Percentiles rank a stretch among this genome's conserved stretches.
Evolutionary conservation across 2,888 invertebrate genomes (phyloP).

Genomic region (Tuberolachnus salignus): DNA sequence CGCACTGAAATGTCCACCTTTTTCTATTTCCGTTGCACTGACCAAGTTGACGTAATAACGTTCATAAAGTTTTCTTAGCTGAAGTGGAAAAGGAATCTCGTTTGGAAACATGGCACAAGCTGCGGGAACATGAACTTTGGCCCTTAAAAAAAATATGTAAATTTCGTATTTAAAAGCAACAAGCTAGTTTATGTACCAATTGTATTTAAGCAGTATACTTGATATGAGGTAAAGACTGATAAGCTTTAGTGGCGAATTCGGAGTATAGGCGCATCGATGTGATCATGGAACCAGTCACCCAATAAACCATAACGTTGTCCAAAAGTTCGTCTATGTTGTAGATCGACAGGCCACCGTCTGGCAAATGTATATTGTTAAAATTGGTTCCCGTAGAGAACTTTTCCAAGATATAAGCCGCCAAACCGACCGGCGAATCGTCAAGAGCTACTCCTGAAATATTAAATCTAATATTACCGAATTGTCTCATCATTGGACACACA

Average conservation of each 20-base stretch:
- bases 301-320: conserved; percentile 84
- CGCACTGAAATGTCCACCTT: conserved; percentile 87
- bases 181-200: not conserved
- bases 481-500: not conserved
- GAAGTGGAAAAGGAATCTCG: conserved; percentile 67
- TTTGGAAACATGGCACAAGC: conserved; percentile 77
- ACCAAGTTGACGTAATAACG: conserved; percentile 72
- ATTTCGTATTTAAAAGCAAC: not conserved
- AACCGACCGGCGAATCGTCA: conserved; percentile 79
- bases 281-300: conserved; percentile 75
- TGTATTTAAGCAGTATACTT: conserved; percentile 23
- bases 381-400: conserved; percentile 83
- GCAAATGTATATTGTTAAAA: conserved; percentile 63
- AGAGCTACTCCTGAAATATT: conserved; percentile 69
- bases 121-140: conserved; percentile 73
- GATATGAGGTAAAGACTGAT: conserved; percentile 16
- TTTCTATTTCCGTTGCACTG: conserved; percentile 70
- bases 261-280: conserved; percentile 78
- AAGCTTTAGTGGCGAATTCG: conserved; percentile 65
- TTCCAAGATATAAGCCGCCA: conserved; percentile 89
- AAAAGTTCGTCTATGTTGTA: conserved; percentile 75
- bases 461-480: too few relatives aligned
- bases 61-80: conserved; percentile 68
- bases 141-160: conserved; percentile 64
- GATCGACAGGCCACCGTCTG: conserved; percentile 70